Conservation (phyloP, 2,113 vertebrate genomes). For the Pteronura brasiliensis region DNA sequence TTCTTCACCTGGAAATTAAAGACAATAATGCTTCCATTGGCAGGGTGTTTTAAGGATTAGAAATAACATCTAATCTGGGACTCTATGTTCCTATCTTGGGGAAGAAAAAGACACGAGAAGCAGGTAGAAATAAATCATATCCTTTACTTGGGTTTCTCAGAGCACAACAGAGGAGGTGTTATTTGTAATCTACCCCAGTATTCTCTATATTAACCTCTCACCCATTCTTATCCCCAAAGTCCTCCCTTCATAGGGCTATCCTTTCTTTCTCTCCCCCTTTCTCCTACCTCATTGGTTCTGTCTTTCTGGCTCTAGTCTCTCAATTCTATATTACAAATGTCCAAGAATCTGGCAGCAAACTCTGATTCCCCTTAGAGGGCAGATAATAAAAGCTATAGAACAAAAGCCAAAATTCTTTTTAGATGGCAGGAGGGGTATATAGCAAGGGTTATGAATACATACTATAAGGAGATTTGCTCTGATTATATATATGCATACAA, state of each 20-base stretch:
- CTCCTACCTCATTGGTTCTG: background rate
- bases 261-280: background rate
- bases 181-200: background rate
- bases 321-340: background rate
- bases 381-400: background rate
- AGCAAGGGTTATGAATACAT: background rate
- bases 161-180: background rate
- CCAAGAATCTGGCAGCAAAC: background rate
- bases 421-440: background rate
- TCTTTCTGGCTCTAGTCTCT: background rate
- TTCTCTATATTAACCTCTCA: background rate
- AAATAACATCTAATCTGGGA: background rate
- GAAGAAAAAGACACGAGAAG: background rate
- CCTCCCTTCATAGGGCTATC: background rate
- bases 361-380: background rate
- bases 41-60: background rate
- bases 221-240: background rate
- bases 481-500: too few relatives aligned
- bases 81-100: background rate
- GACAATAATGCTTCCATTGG: background rate
- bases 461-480: background rate
- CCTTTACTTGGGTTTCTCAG: background rate
- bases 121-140: background rate
- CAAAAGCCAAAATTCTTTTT: background rate
- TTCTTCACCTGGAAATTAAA: conserved; percentile 16